Conservation (phyloP, 2,888 invertebrate species). For the Unio delphinus region DNA sequence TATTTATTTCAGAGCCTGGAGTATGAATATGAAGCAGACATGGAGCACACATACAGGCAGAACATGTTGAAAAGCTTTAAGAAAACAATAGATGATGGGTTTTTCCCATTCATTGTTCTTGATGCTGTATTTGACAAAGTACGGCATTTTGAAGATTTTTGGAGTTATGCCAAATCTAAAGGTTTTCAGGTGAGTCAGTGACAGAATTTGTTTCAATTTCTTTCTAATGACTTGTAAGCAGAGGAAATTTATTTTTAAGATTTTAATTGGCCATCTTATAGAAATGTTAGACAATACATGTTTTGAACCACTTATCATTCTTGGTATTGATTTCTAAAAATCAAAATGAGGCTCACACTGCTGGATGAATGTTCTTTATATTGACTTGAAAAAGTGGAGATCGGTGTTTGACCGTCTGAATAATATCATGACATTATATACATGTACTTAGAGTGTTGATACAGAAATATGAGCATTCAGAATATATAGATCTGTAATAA, state of each 20-base stretch:
- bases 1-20: slow-evolving; percentile 78
- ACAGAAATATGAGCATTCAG: too few species aligned
- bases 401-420: too few species aligned
- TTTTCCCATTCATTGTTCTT: slow-evolving; percentile 92
- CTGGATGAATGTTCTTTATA: too few species aligned
- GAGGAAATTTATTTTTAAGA: not conserved
- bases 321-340: too few species aligned
- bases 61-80: slow-evolving; percentile 91
- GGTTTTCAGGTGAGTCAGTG: slow-evolving; percentile 82
- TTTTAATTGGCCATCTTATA: not conserved
- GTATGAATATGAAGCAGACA: slow-evolving; percentile 89
- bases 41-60: slow-evolving; percentile 86
- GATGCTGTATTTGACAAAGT: slow-evolving; percentile 90
- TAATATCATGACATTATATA: too few species aligned
- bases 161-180: slow-evolving; percentile 84
- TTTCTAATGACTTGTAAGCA: not conserved
- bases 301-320: too few species aligned
- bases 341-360: too few species aligned
- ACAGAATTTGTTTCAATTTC: not conserved
- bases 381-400: too few species aligned
- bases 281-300: not conserved
- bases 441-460: too few species aligned
- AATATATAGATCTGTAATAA: too few species aligned
- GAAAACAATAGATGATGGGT: slow-evolving; percentile 90
- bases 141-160: slow-evolving; percentile 86